A percentile compares a stretch with the other conserved stretches of the same genome.
Conservation (phyloP, 2,113 vertebrate genomes). For the Holacanthus passer region DNA sequence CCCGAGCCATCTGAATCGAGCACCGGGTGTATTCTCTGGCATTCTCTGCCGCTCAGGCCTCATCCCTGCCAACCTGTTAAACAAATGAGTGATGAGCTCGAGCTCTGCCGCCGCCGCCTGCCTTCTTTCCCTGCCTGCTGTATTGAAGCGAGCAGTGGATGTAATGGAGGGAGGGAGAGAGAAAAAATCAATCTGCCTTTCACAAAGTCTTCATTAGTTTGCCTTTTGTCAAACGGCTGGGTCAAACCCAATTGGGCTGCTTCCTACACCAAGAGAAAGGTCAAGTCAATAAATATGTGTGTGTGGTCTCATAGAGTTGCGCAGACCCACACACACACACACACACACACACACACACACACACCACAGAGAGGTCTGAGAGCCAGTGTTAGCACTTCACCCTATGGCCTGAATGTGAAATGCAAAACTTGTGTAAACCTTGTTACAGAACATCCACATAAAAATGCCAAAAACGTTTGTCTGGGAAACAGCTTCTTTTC, state of each 20-base stretch:
- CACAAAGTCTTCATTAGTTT: constrained; percentile 82
- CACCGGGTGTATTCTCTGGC: constrained; percentile 39
- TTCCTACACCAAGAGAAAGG: constrained; percentile 73
- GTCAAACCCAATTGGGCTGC: constrained; percentile 71
- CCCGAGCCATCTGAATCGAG: constrained; percentile 34
- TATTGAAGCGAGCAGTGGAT: constrained; percentile 17
- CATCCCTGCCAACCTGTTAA: constrained; percentile 65
- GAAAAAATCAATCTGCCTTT: constrained; percentile 76
- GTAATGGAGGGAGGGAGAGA: constrained; percentile 43
- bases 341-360: too few relatives aligned
- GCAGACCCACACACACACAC: background rate
- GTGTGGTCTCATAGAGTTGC: constrained; percentile 29
- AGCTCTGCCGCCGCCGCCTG: constrained; percentile 31
- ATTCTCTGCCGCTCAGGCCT: constrained; percentile 32
- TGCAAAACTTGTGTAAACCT: constrained; percentile 1
- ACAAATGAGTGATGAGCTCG: constrained; percentile 67
- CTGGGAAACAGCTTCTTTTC: background rate
- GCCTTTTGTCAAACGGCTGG: constrained; percentile 68
- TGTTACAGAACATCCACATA: background rate
- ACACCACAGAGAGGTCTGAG: background rate
- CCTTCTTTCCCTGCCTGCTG: constrained; percentile 8
- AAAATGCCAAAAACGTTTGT: constrained; percentile 3
- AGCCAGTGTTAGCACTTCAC: background rate
- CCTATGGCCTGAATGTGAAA: constrained; percentile 2
- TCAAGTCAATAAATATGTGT: constrained; percentile 70